These are phyloP conservation scores for Euura saliciscinereae DNA, from an alignment of 1,140 invertebrate genomes.

Conservation along the genomic window DNA sequence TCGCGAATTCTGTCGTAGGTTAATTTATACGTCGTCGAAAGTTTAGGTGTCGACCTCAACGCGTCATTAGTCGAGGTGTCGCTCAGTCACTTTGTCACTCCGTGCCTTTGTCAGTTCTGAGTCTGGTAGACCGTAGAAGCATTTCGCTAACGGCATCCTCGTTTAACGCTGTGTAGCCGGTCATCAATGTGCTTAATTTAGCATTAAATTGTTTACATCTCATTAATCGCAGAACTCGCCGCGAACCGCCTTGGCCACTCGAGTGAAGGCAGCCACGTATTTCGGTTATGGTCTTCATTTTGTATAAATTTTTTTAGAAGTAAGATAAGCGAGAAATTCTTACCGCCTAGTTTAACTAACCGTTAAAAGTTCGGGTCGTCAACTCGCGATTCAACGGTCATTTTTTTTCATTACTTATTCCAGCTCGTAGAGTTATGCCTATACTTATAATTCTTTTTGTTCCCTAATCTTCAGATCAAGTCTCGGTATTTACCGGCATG, in stretches of 20 bases:
- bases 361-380: background rate
- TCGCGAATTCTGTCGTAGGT: background rate
- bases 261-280: background rate
- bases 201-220: conserved; percentile 62
- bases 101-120: background rate
- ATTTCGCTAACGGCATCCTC: background rate
- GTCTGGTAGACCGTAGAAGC: background rate
- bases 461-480: background rate
- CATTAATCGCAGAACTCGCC: conserved; percentile 51
- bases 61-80: conserved; percentile 2
- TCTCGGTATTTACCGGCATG: background rate
- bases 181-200: conserved; percentile 60
- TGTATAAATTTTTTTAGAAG: background rate
- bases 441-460: too few species aligned
- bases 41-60: background rate
- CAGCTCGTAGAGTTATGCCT: too few species aligned
- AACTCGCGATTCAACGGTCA: background rate
- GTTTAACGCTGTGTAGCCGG: background rate
- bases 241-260: background rate
- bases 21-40: conserved; percentile 4
- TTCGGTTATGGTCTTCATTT: background rate
- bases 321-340: background rate
- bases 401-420: background rate
- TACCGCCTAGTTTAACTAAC: background rate
- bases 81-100: background rate